Percentiles rank a stretch among this genome's conserved stretches.
phyloP scores from a whole-genome alignment of 2,797 vertebrate species.

The Silurus lanzhouensis region DNA sequence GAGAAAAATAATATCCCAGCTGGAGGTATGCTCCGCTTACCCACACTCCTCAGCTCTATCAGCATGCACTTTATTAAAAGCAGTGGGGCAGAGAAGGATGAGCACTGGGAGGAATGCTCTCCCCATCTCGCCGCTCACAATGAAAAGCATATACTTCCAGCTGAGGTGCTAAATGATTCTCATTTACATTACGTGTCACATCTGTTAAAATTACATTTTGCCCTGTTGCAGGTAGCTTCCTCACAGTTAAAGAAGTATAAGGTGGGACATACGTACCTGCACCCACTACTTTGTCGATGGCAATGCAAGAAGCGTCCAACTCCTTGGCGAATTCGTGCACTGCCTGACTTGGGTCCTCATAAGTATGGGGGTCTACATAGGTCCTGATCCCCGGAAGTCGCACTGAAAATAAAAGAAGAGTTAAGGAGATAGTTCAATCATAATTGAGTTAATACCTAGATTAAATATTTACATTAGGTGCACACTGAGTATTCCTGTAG shows the following conservation, averaged over 20 bases:
- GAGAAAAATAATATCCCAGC: constrained; percentile 58
- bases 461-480: not conserved
- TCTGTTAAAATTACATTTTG: constrained; percentile 39
- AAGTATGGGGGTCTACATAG: constrained; percentile 95
- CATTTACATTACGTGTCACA: constrained; percentile 64
- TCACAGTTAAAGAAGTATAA: constrained; percentile 30
- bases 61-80: constrained; percentile 57
- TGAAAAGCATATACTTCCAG: constrained; percentile 58
- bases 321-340: constrained; percentile 98
- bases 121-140: constrained; percentile 40
- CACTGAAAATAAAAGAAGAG: constrained; percentile 73
- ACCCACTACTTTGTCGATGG: constrained; percentile 97
- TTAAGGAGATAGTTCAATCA: not conserved
- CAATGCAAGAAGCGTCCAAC: constrained; percentile 88
- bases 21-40: constrained; percentile 52
- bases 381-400: constrained; percentile 92
- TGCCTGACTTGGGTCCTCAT: constrained; percentile 95
- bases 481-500: not conserved
- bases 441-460: not conserved
- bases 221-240: constrained; percentile 37
- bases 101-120: constrained; percentile 48
- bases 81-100: constrained; percentile 52
- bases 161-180: constrained; percentile 65
- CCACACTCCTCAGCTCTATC: constrained; percentile 44
- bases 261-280: constrained; percentile 84